phyloP scores from a whole-genome alignment of 2,888 invertebrate species.

The Euzophera pinguis region DNA sequence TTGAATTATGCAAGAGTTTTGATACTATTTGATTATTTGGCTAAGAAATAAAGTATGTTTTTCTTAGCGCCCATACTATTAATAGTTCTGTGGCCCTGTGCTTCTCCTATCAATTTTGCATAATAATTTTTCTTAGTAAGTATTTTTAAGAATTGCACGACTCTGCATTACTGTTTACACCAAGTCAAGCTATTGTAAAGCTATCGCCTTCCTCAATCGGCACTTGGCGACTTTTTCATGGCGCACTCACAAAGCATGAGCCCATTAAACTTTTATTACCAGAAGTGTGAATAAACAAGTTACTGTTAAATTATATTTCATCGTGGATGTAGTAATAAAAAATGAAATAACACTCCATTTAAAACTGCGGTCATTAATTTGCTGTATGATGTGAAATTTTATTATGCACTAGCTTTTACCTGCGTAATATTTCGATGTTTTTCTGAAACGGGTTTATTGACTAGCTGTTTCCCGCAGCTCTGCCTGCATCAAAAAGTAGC shows the following conservation, averaged over 20 bases:
- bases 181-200: neutral
- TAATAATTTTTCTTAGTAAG: too few species aligned
- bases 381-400: neutral
- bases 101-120: too few species aligned
- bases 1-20: too few species aligned
- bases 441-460: too few species aligned
- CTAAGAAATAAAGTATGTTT: too few species aligned
- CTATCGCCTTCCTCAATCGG: neutral
- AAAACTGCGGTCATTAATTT: neutral
- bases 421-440: too few species aligned
- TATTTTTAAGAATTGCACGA: too few species aligned
- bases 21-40: too few species aligned
- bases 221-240: conserved; percentile 1
- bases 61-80: too few species aligned
- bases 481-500: too few species aligned
- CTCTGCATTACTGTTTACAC: neutral
- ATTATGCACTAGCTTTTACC: neutral
- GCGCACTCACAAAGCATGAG: conserved; percentile 1
- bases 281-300: conserved; percentile 4
- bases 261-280: conserved; percentile 5
- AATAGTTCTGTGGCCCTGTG: too few species aligned
- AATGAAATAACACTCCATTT: neutral
- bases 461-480: too few species aligned
- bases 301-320: neutral
- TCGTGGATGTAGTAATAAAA: neutral